These are phyloP conservation scores for Neocrepidodera transversa DNA, from an alignment of 2,888 invertebrate genomes.

Conservation along the genomic window DNA sequence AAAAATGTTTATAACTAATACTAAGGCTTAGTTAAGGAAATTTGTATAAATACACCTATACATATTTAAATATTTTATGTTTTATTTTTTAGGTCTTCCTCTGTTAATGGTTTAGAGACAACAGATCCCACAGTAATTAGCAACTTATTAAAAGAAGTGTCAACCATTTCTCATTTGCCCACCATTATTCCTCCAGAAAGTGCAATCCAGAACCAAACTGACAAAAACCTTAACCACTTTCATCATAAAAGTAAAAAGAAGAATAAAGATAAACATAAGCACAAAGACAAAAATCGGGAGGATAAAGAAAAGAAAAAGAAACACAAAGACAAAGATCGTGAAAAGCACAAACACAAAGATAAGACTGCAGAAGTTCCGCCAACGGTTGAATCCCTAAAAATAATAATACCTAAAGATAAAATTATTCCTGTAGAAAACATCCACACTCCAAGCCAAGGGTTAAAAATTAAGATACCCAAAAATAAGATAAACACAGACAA, in stretches of 20 bases:
- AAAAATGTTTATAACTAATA: too few species aligned
- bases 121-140: slow-evolving; percentile 76
- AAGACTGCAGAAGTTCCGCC: slow-evolving; percentile 49
- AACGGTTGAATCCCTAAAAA: slow-evolving; percentile 60
- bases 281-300: slow-evolving; percentile 73
- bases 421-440: slow-evolving; percentile 38
- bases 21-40: too few species aligned
- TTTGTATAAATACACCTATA: too few species aligned
- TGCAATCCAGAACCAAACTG: slow-evolving; percentile 46
- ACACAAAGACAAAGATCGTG: slow-evolving; percentile 66
- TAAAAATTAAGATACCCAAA: slow-evolving; percentile 85
- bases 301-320: slow-evolving; percentile 79
- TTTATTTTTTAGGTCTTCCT: slow-evolving; percentile 20
- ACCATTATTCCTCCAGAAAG: slow-evolving; percentile 45
- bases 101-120: slow-evolving; percentile 73
- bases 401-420: slow-evolving; percentile 59
- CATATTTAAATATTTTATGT: too few species aligned
- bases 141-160: slow-evolving; percentile 70
- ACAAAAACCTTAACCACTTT: slow-evolving; percentile 35
- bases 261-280: slow-evolving; percentile 80
- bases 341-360: slow-evolving; percentile 72
- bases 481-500: slow-evolving; percentile 70
- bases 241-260: slow-evolving; percentile 66
- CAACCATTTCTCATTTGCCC: slow-evolving; percentile 52
- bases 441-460: slow-evolving; percentile 58